These are phyloP conservation scores for Nemotelus pantherinus DNA, from an alignment of 2,888 invertebrate genomes.

Conservation along the genomic window DNA sequence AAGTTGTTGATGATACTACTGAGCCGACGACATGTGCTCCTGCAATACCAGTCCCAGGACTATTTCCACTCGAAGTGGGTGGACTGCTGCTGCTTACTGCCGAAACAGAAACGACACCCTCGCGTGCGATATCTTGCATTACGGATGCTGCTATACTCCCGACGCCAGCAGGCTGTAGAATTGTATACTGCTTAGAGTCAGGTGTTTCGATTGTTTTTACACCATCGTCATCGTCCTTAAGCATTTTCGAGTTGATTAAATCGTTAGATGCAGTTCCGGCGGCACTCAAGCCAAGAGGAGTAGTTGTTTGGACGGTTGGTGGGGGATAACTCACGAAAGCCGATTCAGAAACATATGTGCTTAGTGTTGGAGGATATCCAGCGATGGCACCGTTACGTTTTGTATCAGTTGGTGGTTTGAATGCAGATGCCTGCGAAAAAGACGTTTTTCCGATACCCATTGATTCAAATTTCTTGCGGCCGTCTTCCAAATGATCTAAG, in stretches of 20 bases:
- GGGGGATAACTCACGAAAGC: constrained; percentile 78
- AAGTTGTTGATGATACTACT: constrained; percentile 61
- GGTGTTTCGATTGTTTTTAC: constrained; percentile 60
- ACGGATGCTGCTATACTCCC: constrained; percentile 85
- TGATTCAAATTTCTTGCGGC: constrained; percentile 50
- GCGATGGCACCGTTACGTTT: constrained; percentile 67
- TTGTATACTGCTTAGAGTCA: constrained; percentile 83
- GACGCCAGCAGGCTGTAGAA: constrained; percentile 83
- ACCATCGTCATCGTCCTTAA: constrained; percentile 51
- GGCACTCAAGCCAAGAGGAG: background rate
- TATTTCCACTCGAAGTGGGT: constrained; percentile 45
- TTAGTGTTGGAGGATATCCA: constrained; percentile 66
- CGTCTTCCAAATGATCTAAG: constrained; percentile 49
- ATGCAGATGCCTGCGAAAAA: constrained; percentile 82
- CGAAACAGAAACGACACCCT: constrained; percentile 72
- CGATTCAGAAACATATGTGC: constrained; percentile 74
- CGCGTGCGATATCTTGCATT: constrained; percentile 79
- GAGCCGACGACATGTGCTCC: constrained; percentile 64
- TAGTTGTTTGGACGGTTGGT: constrained; percentile 43
- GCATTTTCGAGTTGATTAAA: constrained; percentile 48
- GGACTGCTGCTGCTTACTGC: constrained; percentile 60
- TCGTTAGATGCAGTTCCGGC: background rate
- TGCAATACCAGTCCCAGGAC: constrained; percentile 57
- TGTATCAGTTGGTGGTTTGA: constrained; percentile 79
- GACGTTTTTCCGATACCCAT: constrained; percentile 65